phyloP scores from a whole-genome alignment of 1,140 invertebrate species.

The Heliconius hermathena region DNA sequence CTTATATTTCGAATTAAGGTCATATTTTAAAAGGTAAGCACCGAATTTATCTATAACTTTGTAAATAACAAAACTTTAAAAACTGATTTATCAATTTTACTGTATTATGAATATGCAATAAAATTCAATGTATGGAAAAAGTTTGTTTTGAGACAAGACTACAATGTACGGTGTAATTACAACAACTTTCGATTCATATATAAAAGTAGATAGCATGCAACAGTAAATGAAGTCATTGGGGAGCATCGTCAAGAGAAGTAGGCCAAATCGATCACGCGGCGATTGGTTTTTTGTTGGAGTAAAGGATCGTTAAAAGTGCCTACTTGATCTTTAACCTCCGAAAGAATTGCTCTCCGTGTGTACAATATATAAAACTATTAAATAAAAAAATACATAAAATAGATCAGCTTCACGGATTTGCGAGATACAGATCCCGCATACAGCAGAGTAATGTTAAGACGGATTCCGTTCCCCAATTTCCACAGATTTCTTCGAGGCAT shows the following conservation, averaged over 20 bases:
- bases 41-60: not conserved
- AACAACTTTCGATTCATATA: constrained; percentile 13
- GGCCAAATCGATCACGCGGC: constrained; percentile 56
- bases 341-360: not conserved
- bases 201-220: constrained; percentile 14
- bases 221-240: constrained; percentile 31
- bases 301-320: constrained; percentile 46
- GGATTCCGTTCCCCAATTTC: no score
- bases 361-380: not conserved
- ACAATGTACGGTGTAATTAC: not conserved
- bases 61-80: not conserved
- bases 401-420: no score
- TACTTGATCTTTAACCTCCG: constrained; percentile 52
- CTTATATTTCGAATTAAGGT: no score
- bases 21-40: no score
- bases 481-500: no score
- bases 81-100: not conserved
- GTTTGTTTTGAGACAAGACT: not conserved
- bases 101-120: not conserved
- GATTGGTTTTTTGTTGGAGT: constrained; percentile 44
- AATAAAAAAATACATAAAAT: no score
- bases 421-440: no score
- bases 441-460: no score
- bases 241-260: constrained; percentile 42
- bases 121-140: not conserved